Evolutionary conservation across 2,797 vertebrate species (phyloP), one percentile per base, ranked within the genome.

Genomic region (Geotrypetes seraphini): DNA sequence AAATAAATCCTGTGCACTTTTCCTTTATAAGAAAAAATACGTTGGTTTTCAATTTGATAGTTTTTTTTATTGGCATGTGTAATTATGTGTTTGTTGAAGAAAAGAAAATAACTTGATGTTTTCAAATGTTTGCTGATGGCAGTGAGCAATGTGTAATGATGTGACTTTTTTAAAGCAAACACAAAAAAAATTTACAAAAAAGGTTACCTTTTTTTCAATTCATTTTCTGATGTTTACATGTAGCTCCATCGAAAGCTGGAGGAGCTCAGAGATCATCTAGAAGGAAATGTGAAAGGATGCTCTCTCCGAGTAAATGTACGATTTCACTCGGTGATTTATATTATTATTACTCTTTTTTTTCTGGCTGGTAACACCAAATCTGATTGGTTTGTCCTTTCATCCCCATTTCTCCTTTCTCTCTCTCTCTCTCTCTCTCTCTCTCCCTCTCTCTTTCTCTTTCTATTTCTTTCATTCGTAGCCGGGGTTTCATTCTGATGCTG

Each of bases 191-290:
- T n/a, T n/a, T 44, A 65, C 47, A 70, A 50, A 76, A 60, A 45
- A 74, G 54, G 51, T 70, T 76, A 57, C 62, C n/a, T n/a, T n/a
- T 71, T 71, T 81, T 78, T 78, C 68, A 79, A 34, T 75, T 81
- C 47, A 58, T 74, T 78, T 78, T 79, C 64, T 81, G 64, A 79
- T 79, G 67, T 80, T 76, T 81, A 57, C 57, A 60, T 73, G 50
- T 81, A 78, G 72, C 71, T 83, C 76, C 76, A 79, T 69, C 25
- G 36, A 76, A 79, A 82, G 60, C 72, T 81, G 73, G 65, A 78
- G 72, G 66, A 76, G 71, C 75, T 82, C 71, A 81, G 70, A 71
- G 63, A 50, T 79, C 75, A 71, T 55, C 74, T 78, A 68, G 66
- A 76, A 70, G 67, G 65, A 63, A 79, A 39, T 77, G 71, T 67